phyloP scores from a whole-genome alignment of 2,113 vertebrate species.

The Himantopus leucocephalus region DNA sequence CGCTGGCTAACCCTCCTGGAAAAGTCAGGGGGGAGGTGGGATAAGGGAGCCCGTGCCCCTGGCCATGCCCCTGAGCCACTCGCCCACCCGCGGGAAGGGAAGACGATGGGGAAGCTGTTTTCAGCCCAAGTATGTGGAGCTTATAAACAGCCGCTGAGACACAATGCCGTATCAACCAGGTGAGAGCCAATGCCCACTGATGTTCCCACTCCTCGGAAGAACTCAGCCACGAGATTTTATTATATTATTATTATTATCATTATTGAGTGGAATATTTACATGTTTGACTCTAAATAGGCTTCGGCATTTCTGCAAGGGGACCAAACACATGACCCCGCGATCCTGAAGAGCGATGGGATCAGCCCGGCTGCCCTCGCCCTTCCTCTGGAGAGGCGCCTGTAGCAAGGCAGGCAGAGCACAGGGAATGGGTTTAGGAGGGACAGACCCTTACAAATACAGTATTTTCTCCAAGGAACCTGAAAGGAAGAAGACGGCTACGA shows the following conservation, averaged over 20 bases:
- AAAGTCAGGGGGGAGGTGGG: neutral
- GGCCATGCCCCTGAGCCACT: neutral
- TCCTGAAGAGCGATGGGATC: neutral
- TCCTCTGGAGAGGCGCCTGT: neutral
- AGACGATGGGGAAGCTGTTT: neutral
- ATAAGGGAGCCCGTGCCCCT: neutral
- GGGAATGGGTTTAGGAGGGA: neutral
- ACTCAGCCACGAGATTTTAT: neutral
- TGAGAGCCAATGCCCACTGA: neutral
- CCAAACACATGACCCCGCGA: rapidly evolving
- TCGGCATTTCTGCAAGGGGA: neutral
- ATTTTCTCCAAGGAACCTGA: neutral
- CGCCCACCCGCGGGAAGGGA: neutral
- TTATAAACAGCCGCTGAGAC: neutral
- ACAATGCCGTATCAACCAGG: neutral
- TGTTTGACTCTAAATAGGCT: neutral
- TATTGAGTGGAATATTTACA: neutral
- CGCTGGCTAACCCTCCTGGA: rapidly evolving
- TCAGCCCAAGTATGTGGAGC: neutral
- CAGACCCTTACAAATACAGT: neutral
- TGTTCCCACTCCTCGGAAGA: neutral
- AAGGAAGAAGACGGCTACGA: neutral
- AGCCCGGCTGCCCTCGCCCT: neutral
- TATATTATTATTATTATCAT: neutral
- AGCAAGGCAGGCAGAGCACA: neutral